Evolutionary conservation across 2,888 invertebrate species (phyloP).

Genomic region (Macrostomum cliftonense): DNA sequence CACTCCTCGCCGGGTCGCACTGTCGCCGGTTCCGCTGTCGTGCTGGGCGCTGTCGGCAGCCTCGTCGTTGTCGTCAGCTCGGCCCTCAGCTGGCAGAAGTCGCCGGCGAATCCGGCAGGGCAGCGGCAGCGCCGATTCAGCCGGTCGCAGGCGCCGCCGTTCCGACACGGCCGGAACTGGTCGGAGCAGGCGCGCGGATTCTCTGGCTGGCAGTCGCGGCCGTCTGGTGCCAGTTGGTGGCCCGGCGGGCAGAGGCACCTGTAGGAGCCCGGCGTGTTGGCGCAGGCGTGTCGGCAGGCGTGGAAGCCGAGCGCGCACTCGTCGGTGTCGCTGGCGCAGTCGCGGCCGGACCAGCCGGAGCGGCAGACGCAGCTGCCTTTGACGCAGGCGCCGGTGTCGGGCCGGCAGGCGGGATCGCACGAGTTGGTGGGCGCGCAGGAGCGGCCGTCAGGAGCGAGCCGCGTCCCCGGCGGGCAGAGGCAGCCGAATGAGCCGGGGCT

Average conservation of each 20-base stretch:
- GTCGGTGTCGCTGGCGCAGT: neutral
- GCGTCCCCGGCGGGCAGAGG: neutral
- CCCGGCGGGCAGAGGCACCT: neutral
- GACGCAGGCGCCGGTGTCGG: neutral
- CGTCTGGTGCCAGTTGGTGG: neutral
- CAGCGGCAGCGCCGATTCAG: neutral
- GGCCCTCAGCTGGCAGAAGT: too few species aligned
- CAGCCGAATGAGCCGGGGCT: neutral
- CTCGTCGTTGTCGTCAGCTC: too few species aligned
- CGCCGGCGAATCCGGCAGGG: neutral
- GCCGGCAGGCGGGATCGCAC: neutral
- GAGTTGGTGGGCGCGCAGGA: neutral
- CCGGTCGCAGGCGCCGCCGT: neutral
- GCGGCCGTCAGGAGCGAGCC: neutral
- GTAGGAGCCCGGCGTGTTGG: neutral
- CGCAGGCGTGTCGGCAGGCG: neutral
- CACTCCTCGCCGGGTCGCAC: too few species aligned
- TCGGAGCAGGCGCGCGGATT: neutral
- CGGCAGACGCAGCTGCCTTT: conserved; percentile 2
- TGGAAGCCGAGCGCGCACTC: neutral
- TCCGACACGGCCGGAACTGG: neutral
- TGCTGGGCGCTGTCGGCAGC: too few species aligned
- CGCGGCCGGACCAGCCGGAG: neutral
- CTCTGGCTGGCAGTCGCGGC: neutral
- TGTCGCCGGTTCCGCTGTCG: too few species aligned